Base-by-base conservation (phyloP, 2,113 vertebrate species). In the Myodes glareolus region DNA sequence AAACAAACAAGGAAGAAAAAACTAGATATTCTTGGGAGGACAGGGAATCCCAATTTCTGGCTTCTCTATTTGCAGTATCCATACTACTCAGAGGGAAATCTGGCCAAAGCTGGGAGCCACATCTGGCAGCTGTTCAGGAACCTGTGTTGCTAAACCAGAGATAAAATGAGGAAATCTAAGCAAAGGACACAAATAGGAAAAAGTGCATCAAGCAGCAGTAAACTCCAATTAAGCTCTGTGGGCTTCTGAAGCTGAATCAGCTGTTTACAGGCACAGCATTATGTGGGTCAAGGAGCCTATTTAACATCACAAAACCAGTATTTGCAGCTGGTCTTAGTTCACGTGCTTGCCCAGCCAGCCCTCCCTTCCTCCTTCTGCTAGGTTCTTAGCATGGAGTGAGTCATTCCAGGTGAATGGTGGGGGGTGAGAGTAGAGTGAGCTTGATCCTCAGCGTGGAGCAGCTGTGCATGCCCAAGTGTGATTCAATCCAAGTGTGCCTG, bases 101-200 rank as follows among this genome's bases (percentile, higher is more conserved):
- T 73, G 94, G 65, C 95, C 92, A 31, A 72, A 72, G 70, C 52
- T 76, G 47, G n/a, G 7, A 81, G 29, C 42, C 47, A 55, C 92
- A 91, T 88, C 88, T 92, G 96, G 95, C 90, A 92, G 70, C 70
- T 95, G 73, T 68, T 95, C 58, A 67, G 73, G 61, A 61, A 25
- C 55, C 25, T n/a, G 7, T 29, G 65, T 90, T 73, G 80, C 33
- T 81, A 65, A 94, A 73, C 33, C 67, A 52, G 55, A 97, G 84
- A 87, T 73, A 90, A 96, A 76, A 39, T 55, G 82, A 80, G 67
- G 70, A 94, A 93, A 87, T 52, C 45, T 14, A 78, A 65, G 68
- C 68, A 61, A 39, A 84, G 58, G 85, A 76, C 17, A 6, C 7
- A 52, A 55, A 70, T 42, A 33, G 12, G 55, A 90, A 80, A 72